A percentile compares a stretch with the other conserved stretches of the same genome.
These are phyloP conservation scores for Mohoua ochrocephala DNA, from an alignment of 2,113 vertebrate genomes.

Conservation along the genomic window DNA sequence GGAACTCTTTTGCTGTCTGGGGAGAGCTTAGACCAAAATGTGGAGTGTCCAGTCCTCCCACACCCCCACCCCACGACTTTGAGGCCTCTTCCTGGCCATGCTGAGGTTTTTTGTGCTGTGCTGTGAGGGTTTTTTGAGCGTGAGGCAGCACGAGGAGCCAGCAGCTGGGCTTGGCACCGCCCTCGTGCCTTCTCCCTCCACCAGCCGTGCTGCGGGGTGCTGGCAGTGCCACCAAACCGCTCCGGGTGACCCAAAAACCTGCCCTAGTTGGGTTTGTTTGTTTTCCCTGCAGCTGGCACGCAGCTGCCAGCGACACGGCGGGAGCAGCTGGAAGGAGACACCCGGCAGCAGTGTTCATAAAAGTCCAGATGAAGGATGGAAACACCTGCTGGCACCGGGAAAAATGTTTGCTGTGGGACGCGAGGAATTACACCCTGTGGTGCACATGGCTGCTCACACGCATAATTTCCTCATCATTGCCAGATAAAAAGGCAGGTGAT, in stretches of 20 bases:
- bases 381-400: constrained; percentile 17
- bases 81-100: no score
- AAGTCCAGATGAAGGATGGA: constrained; percentile 4
- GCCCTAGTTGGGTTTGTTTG: background rate
- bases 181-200: background rate
- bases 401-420: background rate
- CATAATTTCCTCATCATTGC: background rate
- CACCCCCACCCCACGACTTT: fast-evolving
- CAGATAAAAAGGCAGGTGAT: constrained; percentile 24
- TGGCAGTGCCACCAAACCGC: background rate
- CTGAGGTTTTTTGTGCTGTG: background rate
- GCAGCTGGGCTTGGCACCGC: background rate
- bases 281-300: background rate
- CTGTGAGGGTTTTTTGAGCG: background rate
- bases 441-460: background rate
- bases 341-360: background rate
- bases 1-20: background rate
- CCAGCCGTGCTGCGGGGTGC: background rate
- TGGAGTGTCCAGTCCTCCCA: background rate
- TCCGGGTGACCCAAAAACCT: background rate
- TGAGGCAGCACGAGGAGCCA: background rate
- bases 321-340: background rate
- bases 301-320: background rate
- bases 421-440: background rate
- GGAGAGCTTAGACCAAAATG: background rate